Base-by-base conservation (phyloP, 2,113 vertebrate species). In the Limnothrissa miodon region DNA sequence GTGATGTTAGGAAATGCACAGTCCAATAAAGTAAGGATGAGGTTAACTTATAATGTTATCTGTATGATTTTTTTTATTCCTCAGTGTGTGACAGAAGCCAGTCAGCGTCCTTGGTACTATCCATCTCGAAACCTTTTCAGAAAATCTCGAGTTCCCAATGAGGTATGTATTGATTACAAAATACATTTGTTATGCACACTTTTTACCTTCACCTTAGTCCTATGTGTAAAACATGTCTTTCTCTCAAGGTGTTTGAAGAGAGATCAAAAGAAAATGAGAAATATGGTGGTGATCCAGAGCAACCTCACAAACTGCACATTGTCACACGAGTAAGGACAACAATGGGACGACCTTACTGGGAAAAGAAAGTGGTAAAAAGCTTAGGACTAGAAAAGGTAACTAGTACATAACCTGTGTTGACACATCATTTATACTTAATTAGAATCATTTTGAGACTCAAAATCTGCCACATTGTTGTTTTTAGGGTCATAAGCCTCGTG, bases 301-400 rank as follows among this genome's bases (percentile, higher is more conserved):
- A 98, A 42, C 97, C 98, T 42, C 98, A 99, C 86, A 97, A 98
- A 91, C 90, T 99, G 23, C 98, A 99, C 0, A 82, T 99, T 80
- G 79, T 99, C 84, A 98, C 96, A 0, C 93, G 97, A 83, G 95
- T 99, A 80, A 97, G 89, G 92, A 95, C 95, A 86, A 90, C 85
- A 4, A 80, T 91, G 78, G 85, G 97, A 23, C 94, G 97, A 74
- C 98, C 98, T 0, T 97, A 99, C 78, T 99, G 98, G 98, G 98
- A 99, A 90, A 99, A 97, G 89, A 93, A 97, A 25, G 89, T 93
- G 39, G 80, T 99, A 81, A 94, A 88, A 86, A 70, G 90, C 84
- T 94, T 99, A 11, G 96, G 97, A 5, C 92, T 99, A 82, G 33
- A 91, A 81, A 98, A 97, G 93, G 98, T 99, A 92, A 79, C 29